phyloP scores from a whole-genome alignment of 2,797 vertebrate species.

The Tragopan temminckii region DNA sequence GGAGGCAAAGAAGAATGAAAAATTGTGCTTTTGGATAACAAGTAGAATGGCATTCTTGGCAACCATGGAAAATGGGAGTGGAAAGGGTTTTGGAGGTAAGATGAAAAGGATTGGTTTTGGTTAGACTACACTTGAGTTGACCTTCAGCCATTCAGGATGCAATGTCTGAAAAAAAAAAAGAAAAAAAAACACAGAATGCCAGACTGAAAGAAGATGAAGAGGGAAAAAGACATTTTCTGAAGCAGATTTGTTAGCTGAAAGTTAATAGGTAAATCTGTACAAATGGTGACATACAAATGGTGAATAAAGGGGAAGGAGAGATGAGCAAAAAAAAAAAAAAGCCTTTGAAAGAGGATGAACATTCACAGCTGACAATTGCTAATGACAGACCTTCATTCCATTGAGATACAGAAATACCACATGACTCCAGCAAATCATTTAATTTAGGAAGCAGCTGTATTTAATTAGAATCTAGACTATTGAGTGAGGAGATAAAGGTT shows the following conservation, averaged over 20 bases:
- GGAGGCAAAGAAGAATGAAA: slow-evolving; percentile 10
- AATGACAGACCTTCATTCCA: not conserved
- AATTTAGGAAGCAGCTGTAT: not conserved
- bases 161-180: not conserved
- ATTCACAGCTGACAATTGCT: not conserved
- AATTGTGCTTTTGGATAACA: not conserved
- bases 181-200: not conserved
- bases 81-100: not conserved
- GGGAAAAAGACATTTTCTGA: not conserved
- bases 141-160: not conserved
- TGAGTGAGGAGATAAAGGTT: not conserved
- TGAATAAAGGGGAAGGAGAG: rapidly evolving
- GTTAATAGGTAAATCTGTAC: not conserved
- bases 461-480: not conserved
- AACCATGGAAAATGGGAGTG: not conserved
- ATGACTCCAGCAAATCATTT: not conserved
- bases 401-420: not conserved
- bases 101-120: not conserved
- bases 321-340: not conserved
- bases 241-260: not conserved
- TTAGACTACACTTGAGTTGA: not conserved
- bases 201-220: not conserved
- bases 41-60: not conserved
- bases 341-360: not conserved
- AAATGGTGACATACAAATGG: not conserved